Evolutionary conservation across 2,888 invertebrate genomes (phyloP).

Genomic region (Himalopsyche tibetana): DNA sequence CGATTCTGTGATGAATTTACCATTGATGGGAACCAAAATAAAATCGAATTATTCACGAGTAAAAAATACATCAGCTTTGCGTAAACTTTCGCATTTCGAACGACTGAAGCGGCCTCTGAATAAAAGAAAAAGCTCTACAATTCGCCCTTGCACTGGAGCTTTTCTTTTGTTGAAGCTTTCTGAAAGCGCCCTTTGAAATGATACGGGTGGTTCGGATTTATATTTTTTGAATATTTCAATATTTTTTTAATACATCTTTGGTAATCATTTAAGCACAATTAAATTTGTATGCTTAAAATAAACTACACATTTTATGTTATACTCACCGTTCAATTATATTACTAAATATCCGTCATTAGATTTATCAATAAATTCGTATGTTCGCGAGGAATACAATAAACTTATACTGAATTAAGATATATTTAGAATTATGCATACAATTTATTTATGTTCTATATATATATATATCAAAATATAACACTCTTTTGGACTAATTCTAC

Average conservation of each 20-base stretch:
- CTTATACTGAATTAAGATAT: no score
- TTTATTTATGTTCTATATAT: no score
- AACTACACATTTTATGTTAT: no score
- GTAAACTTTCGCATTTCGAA: conserved; percentile 32
- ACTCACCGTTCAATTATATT: no score
- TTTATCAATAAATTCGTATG: no score
- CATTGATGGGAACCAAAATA: conserved; percentile 28
- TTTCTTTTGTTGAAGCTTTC: conserved; percentile 37
- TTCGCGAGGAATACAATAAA: no score
- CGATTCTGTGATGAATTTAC: conserved; percentile 8
- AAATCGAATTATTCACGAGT: conserved; percentile 31
- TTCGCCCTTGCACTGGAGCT: conserved; percentile 35
- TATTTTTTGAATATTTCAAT: not conserved
- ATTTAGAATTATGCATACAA: no score
- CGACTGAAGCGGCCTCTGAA: conserved; percentile 36
- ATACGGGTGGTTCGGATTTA: conserved; percentile 10
- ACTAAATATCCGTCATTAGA: no score
- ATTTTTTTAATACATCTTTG: not conserved
- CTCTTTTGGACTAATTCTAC: no score
- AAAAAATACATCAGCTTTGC: conserved; percentile 33
- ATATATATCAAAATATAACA: no score
- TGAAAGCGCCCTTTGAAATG: conserved; percentile 41
- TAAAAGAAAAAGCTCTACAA: conserved; percentile 31
- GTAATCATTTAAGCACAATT: no score
- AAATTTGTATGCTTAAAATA: no score